Conservation (phyloP, 1,140 invertebrate genomes). For the Penaeus chinensis region DNA sequence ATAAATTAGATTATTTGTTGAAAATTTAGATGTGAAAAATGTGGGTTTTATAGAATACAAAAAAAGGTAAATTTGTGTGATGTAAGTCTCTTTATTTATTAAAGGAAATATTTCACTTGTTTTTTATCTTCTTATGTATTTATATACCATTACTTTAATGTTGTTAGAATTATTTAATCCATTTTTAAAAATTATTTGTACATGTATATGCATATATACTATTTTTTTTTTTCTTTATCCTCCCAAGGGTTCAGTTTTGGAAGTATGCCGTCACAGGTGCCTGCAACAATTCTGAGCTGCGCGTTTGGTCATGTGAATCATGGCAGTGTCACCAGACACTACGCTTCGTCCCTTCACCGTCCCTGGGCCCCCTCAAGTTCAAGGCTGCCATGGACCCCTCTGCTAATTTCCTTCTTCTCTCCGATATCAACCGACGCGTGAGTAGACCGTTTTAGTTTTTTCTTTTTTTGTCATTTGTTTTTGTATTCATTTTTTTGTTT, state of each 20-base stretch:
- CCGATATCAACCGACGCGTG: slow-evolving; percentile 79
- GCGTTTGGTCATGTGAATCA: slow-evolving; percentile 93
- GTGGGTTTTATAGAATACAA: not conserved
- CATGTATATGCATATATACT: not conserved
- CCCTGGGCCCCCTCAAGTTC: slow-evolving; percentile 68
- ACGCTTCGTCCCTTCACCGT: slow-evolving; percentile 21
- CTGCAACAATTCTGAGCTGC: slow-evolving; percentile 89
- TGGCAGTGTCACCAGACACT: slow-evolving; percentile 86
- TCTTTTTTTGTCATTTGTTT: not conserved
- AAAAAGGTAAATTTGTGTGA: not conserved
- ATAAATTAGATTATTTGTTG: no score
- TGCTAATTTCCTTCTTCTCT: slow-evolving; percentile 84
- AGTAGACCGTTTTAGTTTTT: not conserved
- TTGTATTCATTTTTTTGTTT: not conserved
- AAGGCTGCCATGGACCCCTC: slow-evolving; percentile 86
- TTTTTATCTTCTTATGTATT: not conserved
- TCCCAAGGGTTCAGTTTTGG: slow-evolving; percentile 86
- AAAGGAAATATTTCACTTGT: not conserved
- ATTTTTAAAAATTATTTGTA: not conserved
- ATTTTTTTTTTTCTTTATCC: not conserved
- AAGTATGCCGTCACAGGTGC: slow-evolving; percentile 92
- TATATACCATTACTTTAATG: not conserved
- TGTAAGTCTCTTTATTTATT: not conserved
- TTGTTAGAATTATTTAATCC: no score
- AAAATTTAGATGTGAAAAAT: no score